These are phyloP conservation scores for Phodopus roborovskii DNA, from an alignment of 2,113 vertebrate species.

Conservation along the genomic window DNA sequence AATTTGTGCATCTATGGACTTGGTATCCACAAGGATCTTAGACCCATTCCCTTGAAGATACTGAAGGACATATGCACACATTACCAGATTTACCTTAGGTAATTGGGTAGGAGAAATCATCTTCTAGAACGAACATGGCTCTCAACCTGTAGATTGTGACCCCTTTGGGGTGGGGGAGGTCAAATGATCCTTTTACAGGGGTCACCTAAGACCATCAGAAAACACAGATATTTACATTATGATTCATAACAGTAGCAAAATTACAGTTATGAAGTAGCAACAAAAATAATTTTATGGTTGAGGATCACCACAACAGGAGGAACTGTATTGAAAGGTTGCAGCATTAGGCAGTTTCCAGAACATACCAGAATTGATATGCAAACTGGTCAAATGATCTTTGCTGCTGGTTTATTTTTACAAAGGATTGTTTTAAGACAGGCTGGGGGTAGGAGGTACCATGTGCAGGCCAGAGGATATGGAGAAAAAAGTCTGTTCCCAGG, in stretches of 20 bases:
- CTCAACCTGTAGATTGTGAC: neutral
- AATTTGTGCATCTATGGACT: neutral
- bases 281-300: neutral
- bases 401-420: constrained; percentile 45
- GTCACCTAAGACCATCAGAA: neutral
- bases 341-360: neutral
- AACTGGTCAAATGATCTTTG: constrained; percentile 18
- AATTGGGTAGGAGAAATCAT: neutral
- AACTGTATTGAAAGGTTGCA: neutral
- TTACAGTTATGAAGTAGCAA: neutral
- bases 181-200: neutral
- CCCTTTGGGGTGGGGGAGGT: neutral
- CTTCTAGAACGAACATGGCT: constrained; percentile 4
- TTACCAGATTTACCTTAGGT: neutral
- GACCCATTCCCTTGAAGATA: neutral
- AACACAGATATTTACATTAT: neutral
- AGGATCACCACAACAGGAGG: neutral
- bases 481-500: constrained; percentile 39
- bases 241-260: neutral
- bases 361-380: constrained; percentile 39
- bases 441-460: neutral
- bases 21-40: neutral
- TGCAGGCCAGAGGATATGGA: neutral
- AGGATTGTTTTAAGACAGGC: neutral
- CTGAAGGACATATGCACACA: neutral